Percentiles rank a stretch among this genome's conserved stretches.
phyloP scores from a whole-genome alignment of 2,113 vertebrate species.

The Charina bottae region DNA sequence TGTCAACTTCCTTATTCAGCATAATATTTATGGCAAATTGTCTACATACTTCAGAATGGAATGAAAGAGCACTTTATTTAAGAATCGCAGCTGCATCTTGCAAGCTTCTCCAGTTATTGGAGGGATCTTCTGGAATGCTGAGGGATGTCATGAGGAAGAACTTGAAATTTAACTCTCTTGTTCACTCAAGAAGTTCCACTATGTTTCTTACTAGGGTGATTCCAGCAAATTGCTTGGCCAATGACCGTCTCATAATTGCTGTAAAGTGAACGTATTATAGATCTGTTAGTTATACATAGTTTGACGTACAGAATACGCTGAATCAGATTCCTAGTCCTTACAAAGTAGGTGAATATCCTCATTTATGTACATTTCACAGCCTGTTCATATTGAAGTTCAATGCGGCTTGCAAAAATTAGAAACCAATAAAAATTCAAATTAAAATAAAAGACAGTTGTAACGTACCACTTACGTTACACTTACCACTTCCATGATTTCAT shows the following conservation, averaged over 20 bases:
- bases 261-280: not conserved
- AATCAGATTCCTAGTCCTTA: not conserved
- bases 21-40: not conserved
- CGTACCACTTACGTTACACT: too few relatives aligned
- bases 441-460: not conserved
- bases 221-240: not conserved
- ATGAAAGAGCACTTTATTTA: not conserved
- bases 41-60: not conserved
- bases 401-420: not conserved
- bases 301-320: not conserved
- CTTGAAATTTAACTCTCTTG: not conserved
- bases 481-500: not conserved
- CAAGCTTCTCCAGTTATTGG: not conserved
- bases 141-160: too few relatives aligned
- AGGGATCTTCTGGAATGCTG: not conserved
- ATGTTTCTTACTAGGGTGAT: not conserved
- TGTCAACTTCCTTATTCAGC: not conserved
- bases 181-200: not conserved
- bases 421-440: not conserved
- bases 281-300: not conserved
- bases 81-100: not conserved
- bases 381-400: not conserved
- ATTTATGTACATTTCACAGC: not conserved
- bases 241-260: not conserved
- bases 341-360: too few relatives aligned